Evolutionary conservation across 37 sponge, comb jelly and placozoan genomes (phyloP).

Genomic region (Diacarnus erythraeanus): DNA sequence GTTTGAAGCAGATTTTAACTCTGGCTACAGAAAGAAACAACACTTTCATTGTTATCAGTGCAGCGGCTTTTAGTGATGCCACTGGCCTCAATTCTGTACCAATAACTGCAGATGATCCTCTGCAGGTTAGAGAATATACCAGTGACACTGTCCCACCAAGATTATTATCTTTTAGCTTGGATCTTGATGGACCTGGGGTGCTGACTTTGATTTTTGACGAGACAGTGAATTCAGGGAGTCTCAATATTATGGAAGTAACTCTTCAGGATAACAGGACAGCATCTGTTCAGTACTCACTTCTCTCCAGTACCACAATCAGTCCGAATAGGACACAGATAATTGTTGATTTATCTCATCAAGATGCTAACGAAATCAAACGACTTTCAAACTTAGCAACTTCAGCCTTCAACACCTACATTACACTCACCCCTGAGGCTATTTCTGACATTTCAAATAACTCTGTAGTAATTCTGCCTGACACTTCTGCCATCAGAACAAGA

Average conservation of each 20-base stretch:
- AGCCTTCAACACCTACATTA: constrained; percentile 51
- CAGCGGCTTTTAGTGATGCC: constrained; percentile 62
- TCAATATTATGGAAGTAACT: constrained; percentile 53
- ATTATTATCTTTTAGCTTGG: constrained; percentile 55
- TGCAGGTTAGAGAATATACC: constrained; percentile 36
- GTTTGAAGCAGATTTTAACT: constrained; percentile 53
- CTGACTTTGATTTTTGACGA: constrained; percentile 77
- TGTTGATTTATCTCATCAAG: constrained; percentile 55
- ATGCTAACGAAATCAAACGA: constrained; percentile 73
- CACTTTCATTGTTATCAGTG: constrained; percentile 70
- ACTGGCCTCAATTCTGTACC: constrained; percentile 54
- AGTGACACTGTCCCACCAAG: constrained; percentile 48
- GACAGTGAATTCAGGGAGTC: constrained; percentile 68
- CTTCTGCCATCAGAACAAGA: constrained; percentile 21
- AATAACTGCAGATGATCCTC: constrained; percentile 19
- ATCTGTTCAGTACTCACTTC: constrained; percentile 26
- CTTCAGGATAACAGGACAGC: constrained; percentile 61
- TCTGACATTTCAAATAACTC: constrained; percentile 70
- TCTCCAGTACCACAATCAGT: constrained; percentile 42
- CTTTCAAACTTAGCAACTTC: constrained; percentile 53
- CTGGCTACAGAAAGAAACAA: constrained; percentile 57
- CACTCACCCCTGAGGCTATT: constrained; percentile 38
- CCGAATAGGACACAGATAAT: constrained; percentile 58
- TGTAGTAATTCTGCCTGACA: constrained; percentile 32
- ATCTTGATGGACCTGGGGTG: constrained; percentile 68